Evolutionary conservation across 2,113 vertebrate genomes (phyloP), one percentile per base, ranked within the genome.

Genomic region (Glaucidium brasilianum): DNA sequence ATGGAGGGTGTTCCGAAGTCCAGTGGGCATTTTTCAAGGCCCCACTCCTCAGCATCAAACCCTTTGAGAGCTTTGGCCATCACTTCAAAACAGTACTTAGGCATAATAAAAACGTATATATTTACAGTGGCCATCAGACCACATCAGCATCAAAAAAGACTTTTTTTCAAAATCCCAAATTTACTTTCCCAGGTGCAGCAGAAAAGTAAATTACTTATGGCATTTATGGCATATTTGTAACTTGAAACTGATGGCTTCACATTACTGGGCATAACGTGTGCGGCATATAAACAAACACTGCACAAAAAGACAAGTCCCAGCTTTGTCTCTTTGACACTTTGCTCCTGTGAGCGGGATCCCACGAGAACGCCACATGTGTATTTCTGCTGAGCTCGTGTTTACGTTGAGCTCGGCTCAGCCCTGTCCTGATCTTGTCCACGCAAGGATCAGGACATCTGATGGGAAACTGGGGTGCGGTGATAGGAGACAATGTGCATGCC

Each of bases 151-250:
- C 89, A 97, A 87, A 66, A 58, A 35, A 68, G 60, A 10, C 41
- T 68, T 76, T 52, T 15, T 25, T 63, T 41, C 41, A 41, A 58
- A 91, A 34, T 7, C 6, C 58, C 39, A 27, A 89, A 91, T 92
- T 91, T 45, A 59, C 83, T 95, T 84, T 92, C 73, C 58, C 50
- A 73, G 59, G 13, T 50, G 2, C 2, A 11, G 75, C 81, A 91
- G 85, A 83, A 85, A 91, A 92, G 83, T 85, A 94, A 95, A 95
- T 92, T 84, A 83, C 82, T 94, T 75, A 43, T 11, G 89, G 87
- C 91, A 82, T 85, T 96, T 95, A 76, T 95, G 94, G 67, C 87
- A 52, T 95, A 97, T 92, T 92, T 93, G 86, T 96, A 96, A 92
- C 71, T 74, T 3, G 85, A 97, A 95, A 92, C 91, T 37, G 90